These are phyloP conservation scores for Epizoanthus rinbou DNA, from an alignment of 92 coral and sea anemone species.

Conservation along the genomic window DNA sequence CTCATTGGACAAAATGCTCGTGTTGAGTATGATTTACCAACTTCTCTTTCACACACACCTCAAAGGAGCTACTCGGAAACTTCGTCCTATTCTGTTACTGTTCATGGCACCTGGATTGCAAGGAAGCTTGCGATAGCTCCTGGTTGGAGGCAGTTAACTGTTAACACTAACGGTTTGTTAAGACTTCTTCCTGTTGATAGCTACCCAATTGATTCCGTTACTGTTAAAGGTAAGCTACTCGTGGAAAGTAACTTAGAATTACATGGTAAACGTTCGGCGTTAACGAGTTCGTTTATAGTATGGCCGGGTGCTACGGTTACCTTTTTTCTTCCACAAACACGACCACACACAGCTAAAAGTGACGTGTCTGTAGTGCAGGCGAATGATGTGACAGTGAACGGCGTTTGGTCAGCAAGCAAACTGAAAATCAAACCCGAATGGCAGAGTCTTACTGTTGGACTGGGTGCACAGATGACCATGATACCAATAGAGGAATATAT, in stretches of 20 bases:
- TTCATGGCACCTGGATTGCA: conserved; percentile 34
- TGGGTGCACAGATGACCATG: conserved; percentile 30
- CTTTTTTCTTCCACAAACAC: conserved; percentile 11
- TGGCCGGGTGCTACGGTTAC: background rate
- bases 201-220: conserved; percentile 12
- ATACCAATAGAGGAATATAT: conserved; percentile 48
- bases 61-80: conserved; percentile 11
- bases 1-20: conserved; percentile 53
- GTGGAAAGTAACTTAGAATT: conserved; percentile 21
- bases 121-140: conserved; percentile 3
- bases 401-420: conserved; percentile 25
- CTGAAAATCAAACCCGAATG: conserved; percentile 42
- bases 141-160: conserved; percentile 16
- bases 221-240: conserved; percentile 22
- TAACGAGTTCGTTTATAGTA: background rate
- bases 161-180: conserved; percentile 5
- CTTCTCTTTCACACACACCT: conserved; percentile 12
- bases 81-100: conserved; percentile 27
- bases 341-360: background rate
- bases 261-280: conserved; percentile 15
- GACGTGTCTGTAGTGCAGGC: conserved; percentile 40
- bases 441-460: conserved; percentile 31
- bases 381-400: conserved; percentile 11
- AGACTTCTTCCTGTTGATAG: conserved; percentile 14
- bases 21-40: conserved; percentile 52